A percentile compares a stretch with the other conserved stretches of the same genome.
These are phyloP conservation scores for Synergus laeviventris DNA, from an alignment of 2,888 invertebrate genomes.

Conservation along the genomic window DNA sequence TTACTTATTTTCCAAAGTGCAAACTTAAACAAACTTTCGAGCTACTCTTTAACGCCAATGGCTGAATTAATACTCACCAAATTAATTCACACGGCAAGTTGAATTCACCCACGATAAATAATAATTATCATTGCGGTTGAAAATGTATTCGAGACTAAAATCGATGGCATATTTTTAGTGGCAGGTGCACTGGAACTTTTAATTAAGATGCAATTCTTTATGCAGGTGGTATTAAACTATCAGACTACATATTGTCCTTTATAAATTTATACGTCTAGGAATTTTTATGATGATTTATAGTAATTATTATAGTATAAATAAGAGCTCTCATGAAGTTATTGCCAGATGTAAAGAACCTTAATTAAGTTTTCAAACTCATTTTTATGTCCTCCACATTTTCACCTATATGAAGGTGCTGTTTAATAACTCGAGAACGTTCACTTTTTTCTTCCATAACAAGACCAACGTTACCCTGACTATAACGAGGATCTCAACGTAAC, in stretches of 20 bases:
- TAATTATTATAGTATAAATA: neutral
- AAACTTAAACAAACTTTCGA: conserved; percentile 23
- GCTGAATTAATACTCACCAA: conserved; percentile 17
- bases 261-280: neutral
- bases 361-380: conserved; percentile 25
- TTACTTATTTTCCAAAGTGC: conserved; percentile 29
- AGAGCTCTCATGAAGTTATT: neutral
- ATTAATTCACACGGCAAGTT: no score
- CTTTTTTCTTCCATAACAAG: conserved; percentile 22
- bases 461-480: conserved; percentile 28
- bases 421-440: conserved; percentile 29
- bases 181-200: neutral
- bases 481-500: conserved; percentile 36
- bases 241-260: neutral
- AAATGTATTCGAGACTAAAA: neutral
- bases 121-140: conserved; percentile 17
- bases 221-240: neutral
- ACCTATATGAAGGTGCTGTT: conserved; percentile 18
- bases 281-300: neutral
- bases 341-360: conserved; percentile 8
- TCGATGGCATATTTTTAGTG: neutral
- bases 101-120: conserved; percentile 8
- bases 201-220: neutral
- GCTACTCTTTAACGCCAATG: conserved; percentile 2
- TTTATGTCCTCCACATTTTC: conserved; percentile 7